Evolutionary conservation across 2,888 invertebrate species (phyloP), one percentile per base, ranked within the genome.

Genomic region (Epirrhoe alternata): DNA sequence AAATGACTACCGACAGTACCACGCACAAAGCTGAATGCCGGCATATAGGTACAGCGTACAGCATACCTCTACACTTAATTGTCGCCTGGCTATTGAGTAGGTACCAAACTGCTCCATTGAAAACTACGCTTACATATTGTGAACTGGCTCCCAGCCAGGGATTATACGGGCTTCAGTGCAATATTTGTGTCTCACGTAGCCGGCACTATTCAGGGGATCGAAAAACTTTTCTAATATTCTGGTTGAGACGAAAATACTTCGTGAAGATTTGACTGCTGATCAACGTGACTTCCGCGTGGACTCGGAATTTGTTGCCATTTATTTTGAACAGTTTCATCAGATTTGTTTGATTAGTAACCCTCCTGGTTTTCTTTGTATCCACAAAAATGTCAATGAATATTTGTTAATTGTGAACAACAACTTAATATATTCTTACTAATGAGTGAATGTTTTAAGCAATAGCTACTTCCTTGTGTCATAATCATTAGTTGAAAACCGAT

Each of bases 151-250:
- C 63, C 69, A 77, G 91, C 92, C 92, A 92, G 83, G 83, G 89
- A 90, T 92, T 90, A 92, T 87, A 88, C 84, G 74, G 78, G 81
- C 77, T 82, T 73, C 74, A 58, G 78, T 84, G 88, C 88, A 87
- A 90, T 90, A 90, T 89, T 90, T 89, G 87, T 88, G 87, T 89
- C 89, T 88, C 89, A 88, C 89, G 87, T 90, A 86, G 77, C 81
- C 79, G 74, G 77, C 82, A 85, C 85, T 86, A 88, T 92, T 89
- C 87, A 84, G 83, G 77, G 87, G 84, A 90, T 90, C 87, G 92
- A 89, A 91, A 92, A 92, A 92, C 89, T 92, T 92, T 92, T 91
- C 89, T 91, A 90, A 92, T 92, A 92, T 91, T 90, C 86, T 81
- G 79, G 84, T 83, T 77, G 82, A 81, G 82, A 80, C 78, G 84